Base-by-base conservation (phyloP, 2,113 vertebrate species). In the Cyanistes caeruleus region DNA sequence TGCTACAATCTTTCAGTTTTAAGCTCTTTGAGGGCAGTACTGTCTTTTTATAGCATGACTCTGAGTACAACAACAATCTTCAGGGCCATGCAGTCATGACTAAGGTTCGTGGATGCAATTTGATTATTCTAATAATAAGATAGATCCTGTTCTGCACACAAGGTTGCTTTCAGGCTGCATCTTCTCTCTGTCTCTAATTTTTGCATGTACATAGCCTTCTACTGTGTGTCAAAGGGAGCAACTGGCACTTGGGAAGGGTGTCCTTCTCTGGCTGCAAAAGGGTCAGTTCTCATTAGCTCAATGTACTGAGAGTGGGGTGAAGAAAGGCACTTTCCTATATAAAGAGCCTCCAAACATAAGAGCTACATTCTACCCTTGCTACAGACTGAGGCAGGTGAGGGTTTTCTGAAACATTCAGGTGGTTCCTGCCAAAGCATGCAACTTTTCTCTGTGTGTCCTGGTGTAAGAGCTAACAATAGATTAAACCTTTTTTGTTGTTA, bases 401-500 rank as follows among this genome's bases (percentile, higher is more conserved):
- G 60, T 52, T 48, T 77, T 63, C 76, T 84, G 46, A 79, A 70
- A 18, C 0, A 2, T 0, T 0, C 43, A 73, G 9, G 3, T 89
- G 60, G n/a, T 10, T 94, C 13, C 60, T 80, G 53, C 52, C 67
- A 21, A 69, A 62, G 27, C 0, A 1, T 35, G 39, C n/a, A 52
- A 52, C 8, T 85, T 87, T 64, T 55, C 43, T 65, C 41, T n/a
- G n/a, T 13, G 17, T 17, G 3, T 93, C 92, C 75, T 96, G 76
- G 33, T 2, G 8, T 58, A 64, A 84, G 55, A 77, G 75, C 78
- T 95, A 92, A 86, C 52, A 89, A 76, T 28, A 95, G 81, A 53
- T 67, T 60, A 74, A 72, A 74, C 31, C 4, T 62, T 64, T 94
- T 96, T 92, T 78, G 74, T 82, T 94, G 55, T 95, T 92, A 87